Evolutionary conservation across 2,113 vertebrate species (phyloP).

Genomic region (Diglossa brunneiventris): DNA sequence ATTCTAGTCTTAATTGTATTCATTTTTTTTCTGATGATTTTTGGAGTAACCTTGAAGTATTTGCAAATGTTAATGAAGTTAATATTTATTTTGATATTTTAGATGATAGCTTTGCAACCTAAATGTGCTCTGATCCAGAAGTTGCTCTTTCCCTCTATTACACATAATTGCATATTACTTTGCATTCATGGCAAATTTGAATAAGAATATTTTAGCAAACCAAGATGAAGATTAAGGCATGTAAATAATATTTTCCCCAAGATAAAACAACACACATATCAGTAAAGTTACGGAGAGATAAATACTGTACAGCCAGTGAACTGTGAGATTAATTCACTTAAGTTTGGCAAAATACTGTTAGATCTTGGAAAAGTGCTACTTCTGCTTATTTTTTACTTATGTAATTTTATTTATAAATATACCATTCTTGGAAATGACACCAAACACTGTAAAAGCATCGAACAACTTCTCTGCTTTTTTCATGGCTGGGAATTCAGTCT

Average conservation of each 20-base stretch:
- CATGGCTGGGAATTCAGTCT: neutral
- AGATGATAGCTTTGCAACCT: neutral
- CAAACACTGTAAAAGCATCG: neutral
- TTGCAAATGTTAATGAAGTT: neutral
- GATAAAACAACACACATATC: neutral
- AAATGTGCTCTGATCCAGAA: conserved; percentile 17
- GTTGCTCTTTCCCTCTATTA: neutral
- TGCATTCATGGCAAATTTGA: neutral
- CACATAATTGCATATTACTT: conserved; percentile 5
- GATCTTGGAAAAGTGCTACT: neutral
- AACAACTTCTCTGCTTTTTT: neutral
- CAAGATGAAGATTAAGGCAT: neutral
- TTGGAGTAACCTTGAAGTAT: neutral
- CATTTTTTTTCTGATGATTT: neutral
- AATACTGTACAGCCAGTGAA: neutral
- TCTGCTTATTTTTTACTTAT: neutral
- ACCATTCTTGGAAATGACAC: neutral
- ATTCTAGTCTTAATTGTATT: neutral
- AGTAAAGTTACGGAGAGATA: neutral
- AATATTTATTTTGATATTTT: conserved; percentile 46
- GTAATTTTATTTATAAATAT: neutral
- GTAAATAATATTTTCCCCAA: neutral
- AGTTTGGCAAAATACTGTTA: neutral
- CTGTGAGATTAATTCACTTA: neutral
- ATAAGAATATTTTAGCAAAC: neutral